phyloP scores from a whole-genome alignment of 2,113 vertebrate genomes.

The Montifringilla adamsi region DNA sequence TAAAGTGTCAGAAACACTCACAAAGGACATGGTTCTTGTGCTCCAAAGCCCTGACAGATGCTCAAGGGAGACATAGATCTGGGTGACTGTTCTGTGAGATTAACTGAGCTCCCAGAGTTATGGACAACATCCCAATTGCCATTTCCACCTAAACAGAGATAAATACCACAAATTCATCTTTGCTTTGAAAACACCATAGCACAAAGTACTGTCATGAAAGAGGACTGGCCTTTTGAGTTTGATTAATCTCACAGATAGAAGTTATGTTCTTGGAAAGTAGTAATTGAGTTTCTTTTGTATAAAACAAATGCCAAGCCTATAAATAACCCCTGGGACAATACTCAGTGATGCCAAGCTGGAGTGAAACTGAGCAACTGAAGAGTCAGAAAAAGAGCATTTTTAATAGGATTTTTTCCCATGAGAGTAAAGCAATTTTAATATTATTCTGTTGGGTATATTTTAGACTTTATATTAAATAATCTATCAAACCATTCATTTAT shows the following conservation, averaged over 20 bases:
- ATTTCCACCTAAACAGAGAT: not conserved
- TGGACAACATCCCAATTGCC: not conserved
- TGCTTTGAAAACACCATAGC: not conserved
- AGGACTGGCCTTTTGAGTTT: not conserved
- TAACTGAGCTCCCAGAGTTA: not conserved
- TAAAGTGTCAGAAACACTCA: not conserved
- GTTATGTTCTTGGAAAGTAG: not conserved
- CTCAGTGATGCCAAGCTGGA: not conserved
- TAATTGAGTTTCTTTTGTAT: constrained; percentile 25
- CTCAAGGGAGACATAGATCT: not conserved
- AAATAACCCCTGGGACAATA: constrained; percentile 20
- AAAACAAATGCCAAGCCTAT: not conserved
- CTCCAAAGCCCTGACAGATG: not conserved
- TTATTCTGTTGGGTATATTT: not conserved
- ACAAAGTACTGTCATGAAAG: not conserved
- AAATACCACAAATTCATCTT: not conserved
- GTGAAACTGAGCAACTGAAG: not conserved
- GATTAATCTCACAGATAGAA: not conserved
- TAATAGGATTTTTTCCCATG: not conserved
- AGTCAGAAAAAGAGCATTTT: not conserved
- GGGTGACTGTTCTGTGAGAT: not conserved
- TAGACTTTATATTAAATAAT: not conserved
- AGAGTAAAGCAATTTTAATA: not conserved
- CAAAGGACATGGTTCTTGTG: not conserved
- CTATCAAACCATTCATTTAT: not conserved